phyloP scores from a whole-genome alignment of 2,888 invertebrate genomes.

The Amorpha juglandis region DNA sequence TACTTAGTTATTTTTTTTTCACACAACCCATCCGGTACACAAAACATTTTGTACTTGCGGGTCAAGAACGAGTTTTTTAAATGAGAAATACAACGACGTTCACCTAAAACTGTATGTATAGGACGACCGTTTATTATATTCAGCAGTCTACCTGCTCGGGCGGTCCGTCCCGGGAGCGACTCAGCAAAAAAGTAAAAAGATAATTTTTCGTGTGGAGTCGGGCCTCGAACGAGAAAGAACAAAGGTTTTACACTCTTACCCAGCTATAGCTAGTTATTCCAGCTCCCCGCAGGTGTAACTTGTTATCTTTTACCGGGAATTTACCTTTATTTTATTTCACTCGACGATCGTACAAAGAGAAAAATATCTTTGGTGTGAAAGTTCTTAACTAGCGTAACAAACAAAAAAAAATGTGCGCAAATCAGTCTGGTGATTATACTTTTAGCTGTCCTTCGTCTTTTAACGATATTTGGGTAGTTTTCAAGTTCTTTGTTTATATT shows the following conservation, averaged over 20 bases:
- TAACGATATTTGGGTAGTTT: background rate
- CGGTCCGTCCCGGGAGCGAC: slow-evolving; percentile 65
- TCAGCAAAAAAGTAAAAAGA: slow-evolving; percentile 79
- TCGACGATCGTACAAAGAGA: slow-evolving; percentile 51
- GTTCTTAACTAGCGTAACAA: slow-evolving; percentile 33
- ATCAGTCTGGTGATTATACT: slow-evolving; percentile 15
- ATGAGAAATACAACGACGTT: slow-evolving; percentile 34
- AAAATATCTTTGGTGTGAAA: slow-evolving; percentile 59
- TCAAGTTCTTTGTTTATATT: slow-evolving; percentile 12
- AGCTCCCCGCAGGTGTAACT: slow-evolving; percentile 76
- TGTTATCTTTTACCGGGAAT: slow-evolving; percentile 74
- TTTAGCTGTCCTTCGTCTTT: slow-evolving; percentile 14
- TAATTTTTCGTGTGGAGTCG: slow-evolving; percentile 74
- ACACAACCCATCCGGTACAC: background rate
- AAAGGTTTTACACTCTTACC: slow-evolving; percentile 75
- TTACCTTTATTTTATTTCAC: slow-evolving; percentile 61
- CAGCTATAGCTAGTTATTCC: slow-evolving; percentile 76
- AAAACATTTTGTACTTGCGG: slow-evolving; percentile 22
- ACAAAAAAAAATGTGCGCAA: slow-evolving; percentile 4
- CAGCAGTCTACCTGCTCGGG: slow-evolving; percentile 74
- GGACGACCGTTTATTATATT: slow-evolving; percentile 66
- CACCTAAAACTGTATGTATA: slow-evolving; percentile 46
- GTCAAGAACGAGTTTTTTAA: slow-evolving; percentile 28
- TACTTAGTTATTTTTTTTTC: slow-evolving; percentile 3
- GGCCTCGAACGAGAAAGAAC: slow-evolving; percentile 72